Conservation (phyloP, 2,888 invertebrate genomes). For the Oscheius myriophilus region DNA sequence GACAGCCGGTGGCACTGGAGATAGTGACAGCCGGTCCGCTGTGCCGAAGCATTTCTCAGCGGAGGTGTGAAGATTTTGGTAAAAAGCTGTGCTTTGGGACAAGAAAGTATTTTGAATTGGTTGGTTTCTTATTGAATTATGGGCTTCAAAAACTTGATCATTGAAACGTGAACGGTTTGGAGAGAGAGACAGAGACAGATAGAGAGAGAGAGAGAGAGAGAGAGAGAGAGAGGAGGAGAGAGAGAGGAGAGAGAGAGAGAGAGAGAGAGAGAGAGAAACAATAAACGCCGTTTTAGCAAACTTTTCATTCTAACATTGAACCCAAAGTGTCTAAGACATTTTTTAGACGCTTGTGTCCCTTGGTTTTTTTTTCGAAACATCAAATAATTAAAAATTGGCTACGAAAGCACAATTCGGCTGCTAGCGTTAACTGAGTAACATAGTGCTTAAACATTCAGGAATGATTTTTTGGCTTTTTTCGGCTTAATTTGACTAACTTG, state of each 20-base stretch:
- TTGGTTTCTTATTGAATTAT: not conserved
- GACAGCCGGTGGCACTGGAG: not conserved
- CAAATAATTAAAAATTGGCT: too few relatives aligned
- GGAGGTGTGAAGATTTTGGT: not conserved
- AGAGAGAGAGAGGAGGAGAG: not conserved
- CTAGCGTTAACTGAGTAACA: too few relatives aligned
- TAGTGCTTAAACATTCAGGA: too few relatives aligned
- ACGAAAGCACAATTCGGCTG: too few relatives aligned
- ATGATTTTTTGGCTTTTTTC: too few relatives aligned
- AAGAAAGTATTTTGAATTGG: slow-evolving; percentile 12
- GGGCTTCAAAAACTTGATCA: too few relatives aligned
- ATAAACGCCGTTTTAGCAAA: not conserved
- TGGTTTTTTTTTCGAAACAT: too few relatives aligned
- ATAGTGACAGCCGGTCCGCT: not conserved
- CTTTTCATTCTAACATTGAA: too few relatives aligned
- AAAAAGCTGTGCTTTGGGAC: not conserved
- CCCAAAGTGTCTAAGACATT: too few relatives aligned
- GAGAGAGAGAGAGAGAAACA: slow-evolving; percentile 3
- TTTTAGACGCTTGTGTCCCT: too few relatives aligned
- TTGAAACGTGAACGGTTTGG: too few relatives aligned
- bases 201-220: not conserved
- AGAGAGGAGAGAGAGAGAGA: not conserved
- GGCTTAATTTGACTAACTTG: too few relatives aligned
- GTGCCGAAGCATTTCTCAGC: not conserved
- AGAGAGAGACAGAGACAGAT: not conserved